These are phyloP conservation scores for Callopanchax toddi DNA, from an alignment of 2,113 vertebrate species.

Conservation along the genomic window DNA sequence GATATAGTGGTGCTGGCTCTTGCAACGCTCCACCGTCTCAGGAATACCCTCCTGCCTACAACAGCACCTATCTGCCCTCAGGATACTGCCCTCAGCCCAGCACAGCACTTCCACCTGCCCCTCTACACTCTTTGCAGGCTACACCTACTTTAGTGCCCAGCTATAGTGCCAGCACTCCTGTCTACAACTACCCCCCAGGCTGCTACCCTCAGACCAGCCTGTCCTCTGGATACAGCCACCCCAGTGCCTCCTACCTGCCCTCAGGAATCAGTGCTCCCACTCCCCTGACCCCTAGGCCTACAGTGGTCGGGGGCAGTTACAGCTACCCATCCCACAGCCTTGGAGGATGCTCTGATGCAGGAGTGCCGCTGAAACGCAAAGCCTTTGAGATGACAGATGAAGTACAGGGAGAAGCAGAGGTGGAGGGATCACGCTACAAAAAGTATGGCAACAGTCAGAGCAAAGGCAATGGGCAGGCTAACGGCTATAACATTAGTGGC, in stretches of 20 bases:
- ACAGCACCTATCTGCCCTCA: constrained; percentile 85
- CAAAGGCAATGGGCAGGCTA: constrained; percentile 77
- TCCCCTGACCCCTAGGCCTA: constrained; percentile 79
- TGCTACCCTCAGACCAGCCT: constrained; percentile 79
- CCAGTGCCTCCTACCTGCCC: constrained; percentile 84
- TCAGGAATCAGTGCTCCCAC: constrained; percentile 86
- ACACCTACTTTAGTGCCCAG: constrained; percentile 82
- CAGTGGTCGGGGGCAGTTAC: constrained; percentile 79
- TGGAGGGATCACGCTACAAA: constrained; percentile 81
- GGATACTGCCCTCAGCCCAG: constrained; percentile 85
- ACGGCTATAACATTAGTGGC: constrained; percentile 73
- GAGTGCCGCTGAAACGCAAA: constrained; percentile 85
- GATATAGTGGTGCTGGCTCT: constrained; percentile 74
- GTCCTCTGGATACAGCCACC: constrained; percentile 83
- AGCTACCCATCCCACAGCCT: constrained; percentile 79
- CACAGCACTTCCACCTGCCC: constrained; percentile 78
- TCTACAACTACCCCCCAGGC: constrained; percentile 87
- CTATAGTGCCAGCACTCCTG: constrained; percentile 82
- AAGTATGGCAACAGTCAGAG: constrained; percentile 84
- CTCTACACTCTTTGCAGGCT: constrained; percentile 71
- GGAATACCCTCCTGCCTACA: constrained; percentile 88
- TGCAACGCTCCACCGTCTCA: constrained; percentile 76
- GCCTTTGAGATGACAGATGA: constrained; percentile 83
- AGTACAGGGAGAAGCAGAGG: constrained; percentile 70
- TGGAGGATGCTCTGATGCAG: constrained; percentile 72